These are phyloP conservation scores for Pelmatolapia mariae DNA, from an alignment of 2,113 vertebrate genomes.

Conservation along the genomic window DNA sequence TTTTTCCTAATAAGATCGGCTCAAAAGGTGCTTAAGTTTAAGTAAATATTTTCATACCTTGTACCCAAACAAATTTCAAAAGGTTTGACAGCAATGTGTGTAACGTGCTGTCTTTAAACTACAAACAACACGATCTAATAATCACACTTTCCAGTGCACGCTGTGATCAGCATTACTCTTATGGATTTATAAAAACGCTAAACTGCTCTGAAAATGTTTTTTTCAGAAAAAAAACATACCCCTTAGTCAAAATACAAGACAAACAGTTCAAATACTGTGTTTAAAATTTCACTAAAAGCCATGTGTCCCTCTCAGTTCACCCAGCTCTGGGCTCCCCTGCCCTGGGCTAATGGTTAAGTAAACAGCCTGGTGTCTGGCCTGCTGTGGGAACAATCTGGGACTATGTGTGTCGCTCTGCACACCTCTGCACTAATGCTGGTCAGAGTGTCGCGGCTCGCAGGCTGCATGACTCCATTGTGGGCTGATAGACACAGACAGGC, in stretches of 20 bases:
- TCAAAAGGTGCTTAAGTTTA: background rate
- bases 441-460: conserved; percentile 19
- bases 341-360: conserved; percentile 54
- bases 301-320: background rate
- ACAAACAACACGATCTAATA: background rate
- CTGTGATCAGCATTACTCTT: background rate
- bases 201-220: background rate
- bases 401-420: conserved; percentile 11
- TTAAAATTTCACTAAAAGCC: conserved; percentile 10
- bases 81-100: background rate
- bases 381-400: conserved; percentile 47
- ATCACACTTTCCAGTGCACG: background rate
- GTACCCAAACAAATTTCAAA: background rate
- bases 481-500: conserved; percentile 21
- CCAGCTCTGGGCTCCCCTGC: conserved; percentile 10
- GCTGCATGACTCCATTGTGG: conserved; percentile 31
- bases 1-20: background rate
- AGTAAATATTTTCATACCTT: background rate
- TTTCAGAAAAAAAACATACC: background rate
- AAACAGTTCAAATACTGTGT: background rate
- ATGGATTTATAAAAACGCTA: background rate
- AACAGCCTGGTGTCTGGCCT: conserved; percentile 52
- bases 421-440: conserved; percentile 31
- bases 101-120: background rate
- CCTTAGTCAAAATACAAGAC: background rate